Conservation (phyloP, 2,888 invertebrate genomes). For the Selenia dentaria region DNA sequence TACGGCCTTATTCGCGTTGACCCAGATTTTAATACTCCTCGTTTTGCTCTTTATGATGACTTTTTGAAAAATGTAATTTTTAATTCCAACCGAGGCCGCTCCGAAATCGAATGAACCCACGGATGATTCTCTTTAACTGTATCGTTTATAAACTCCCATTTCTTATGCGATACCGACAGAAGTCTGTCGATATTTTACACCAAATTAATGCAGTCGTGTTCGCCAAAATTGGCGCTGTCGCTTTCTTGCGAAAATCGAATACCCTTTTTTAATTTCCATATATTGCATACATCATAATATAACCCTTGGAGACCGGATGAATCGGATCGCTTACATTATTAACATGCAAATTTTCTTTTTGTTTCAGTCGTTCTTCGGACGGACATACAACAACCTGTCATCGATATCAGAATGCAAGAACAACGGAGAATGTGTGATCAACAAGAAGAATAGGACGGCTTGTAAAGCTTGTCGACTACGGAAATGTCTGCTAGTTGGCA, state of each 20-base stretch:
- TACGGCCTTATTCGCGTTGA: conserved; percentile 75
- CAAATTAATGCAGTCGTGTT: conserved; percentile 69
- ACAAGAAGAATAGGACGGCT: conserved; percentile 96
- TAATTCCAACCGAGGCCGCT: conserved; percentile 66
- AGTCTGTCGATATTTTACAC: conserved; percentile 76
- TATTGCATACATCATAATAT: conserved; percentile 43
- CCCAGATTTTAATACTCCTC: conserved; percentile 74
- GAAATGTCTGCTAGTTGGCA: conserved; percentile 94
- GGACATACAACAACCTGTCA: conserved; percentile 95
- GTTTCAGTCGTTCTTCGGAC: conserved; percentile 96
- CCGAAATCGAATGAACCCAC: conserved; percentile 60
- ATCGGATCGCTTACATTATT: conserved; percentile 33
- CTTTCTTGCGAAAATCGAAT: conserved; percentile 60
- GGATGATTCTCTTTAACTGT: conserved; percentile 75
- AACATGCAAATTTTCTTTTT: conserved; percentile 60
- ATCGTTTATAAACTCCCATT: conserved; percentile 77
- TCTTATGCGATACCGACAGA: conserved; percentile 73
- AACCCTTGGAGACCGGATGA: conserved; percentile 25
- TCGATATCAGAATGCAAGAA: conserved; percentile 97
- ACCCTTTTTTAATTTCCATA: conserved; percentile 55
- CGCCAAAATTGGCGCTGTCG: conserved; percentile 58
- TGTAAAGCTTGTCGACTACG: conserved; percentile 95
- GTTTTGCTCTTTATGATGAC: conserved; percentile 79
- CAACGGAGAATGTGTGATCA: conserved; percentile 95
- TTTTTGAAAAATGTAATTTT: conserved; percentile 83